Base-by-base conservation (phyloP, 2,888 invertebrate genomes). In the Zeuzera pyrina region DNA sequence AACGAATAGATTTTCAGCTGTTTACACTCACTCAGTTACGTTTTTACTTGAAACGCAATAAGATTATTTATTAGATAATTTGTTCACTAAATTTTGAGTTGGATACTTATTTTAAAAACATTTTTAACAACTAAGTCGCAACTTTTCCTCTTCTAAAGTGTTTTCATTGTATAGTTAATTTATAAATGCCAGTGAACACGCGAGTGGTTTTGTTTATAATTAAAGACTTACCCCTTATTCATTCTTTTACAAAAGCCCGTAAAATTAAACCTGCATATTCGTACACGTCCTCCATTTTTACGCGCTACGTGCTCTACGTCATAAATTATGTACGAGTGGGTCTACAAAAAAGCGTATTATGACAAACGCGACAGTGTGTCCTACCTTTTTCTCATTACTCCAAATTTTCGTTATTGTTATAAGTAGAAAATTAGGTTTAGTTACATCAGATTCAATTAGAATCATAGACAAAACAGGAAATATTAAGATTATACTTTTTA, bases 301-400 rank as follows among this genome's bases (percentile, higher is more conserved):
- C 62, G 61, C 56, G 63, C 51, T 64, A 60, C 66, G 62, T 61
- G 68, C 57, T 52, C 58, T 48, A 64, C 61, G 68, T 68, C 66
- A 69, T 73, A 71, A 72, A 73, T 76, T 71, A 73, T n/a, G n/a
- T n/a, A n/a, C n/a, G n/a, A n/a, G n/a, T n/a, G n/a, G 66, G 59
- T 64, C 55, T 62, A 69, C 68, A 69, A 70, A 71, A 71, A 68
- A 57, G 59, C 57, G 57, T 58, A 64, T 71, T 69, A 69, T 62
- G 62, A 26, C 36, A 67, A 60, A 55, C 52, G 45, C 58, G 52
- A 54, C 45, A 60, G 61, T 52, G 58, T 53, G 62, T 24, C 60
- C 61, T 53, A 57, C 61, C 59, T 57, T 64, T 51, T 65, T 60
- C 60, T 66, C 62, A 60, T 68, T 68, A 67, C 61, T 62, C 43